Evolutionary conservation across 2,888 invertebrate genomes (phyloP), one percentile per base, ranked within the genome.

Genomic region (Boloria selene): DNA sequence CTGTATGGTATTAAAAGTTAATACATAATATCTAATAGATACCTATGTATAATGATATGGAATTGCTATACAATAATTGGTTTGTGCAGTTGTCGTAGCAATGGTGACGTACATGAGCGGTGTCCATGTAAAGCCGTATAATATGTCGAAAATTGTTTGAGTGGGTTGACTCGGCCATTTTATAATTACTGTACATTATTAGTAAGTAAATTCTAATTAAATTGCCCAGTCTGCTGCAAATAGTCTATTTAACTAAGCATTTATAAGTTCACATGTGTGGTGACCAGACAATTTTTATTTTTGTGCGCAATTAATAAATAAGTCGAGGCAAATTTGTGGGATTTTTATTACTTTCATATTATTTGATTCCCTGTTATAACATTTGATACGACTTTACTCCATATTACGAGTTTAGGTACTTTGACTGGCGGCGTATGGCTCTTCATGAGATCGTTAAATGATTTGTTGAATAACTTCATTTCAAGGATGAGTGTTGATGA

Each of bases 251-350:
- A 81, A 78, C 75, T 84, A 78, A 86, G 87, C 87, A 86, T 90
- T 87, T 87, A 84, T 84, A 83, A 74, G 78, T 82, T 86, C 84
- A 86, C 82, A 76, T 79, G 80, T 84, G 85, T 84, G 84, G 84
- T 85, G 87, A 87, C 88, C 85, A 86, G 85, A 84, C 82, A 80
- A 77, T 80, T 79, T 82, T 84, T 82, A 82, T 73, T 83, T 88
- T 86, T 85, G 78, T 85, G 85, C 82, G 84, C 84, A 83, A 83
- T 84, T 82, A 87, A 85, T 85, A 85, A 84, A 83, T 85, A 87
- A 84, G 81, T 85, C 74, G 79, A 82, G 79, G 83, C 75, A 66
- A 76, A 67, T 69, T 68, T 61, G 31, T 63, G 77, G 75, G 68
- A 18, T 26, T 42, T 59, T 58, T 44, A 22, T 31, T 16, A 14